These are phyloP conservation scores for Dasypolia templi DNA, from an alignment of 2,888 invertebrate genomes.

Conservation along the genomic window DNA sequence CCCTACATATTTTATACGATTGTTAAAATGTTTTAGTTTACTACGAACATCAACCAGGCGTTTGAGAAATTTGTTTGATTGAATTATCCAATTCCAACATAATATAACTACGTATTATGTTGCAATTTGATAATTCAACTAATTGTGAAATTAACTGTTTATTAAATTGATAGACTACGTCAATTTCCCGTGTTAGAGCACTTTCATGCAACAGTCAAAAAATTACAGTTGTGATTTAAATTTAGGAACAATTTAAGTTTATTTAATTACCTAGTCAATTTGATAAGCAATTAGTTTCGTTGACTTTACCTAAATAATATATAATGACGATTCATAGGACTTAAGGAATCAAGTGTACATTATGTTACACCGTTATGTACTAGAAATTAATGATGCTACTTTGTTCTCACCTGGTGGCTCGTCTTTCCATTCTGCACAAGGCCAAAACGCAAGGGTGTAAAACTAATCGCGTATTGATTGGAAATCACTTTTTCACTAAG, in stretches of 20 bases:
- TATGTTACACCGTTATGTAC: too few relatives aligned
- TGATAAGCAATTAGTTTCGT: not conserved
- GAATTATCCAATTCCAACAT: not conserved
- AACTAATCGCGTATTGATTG: too few relatives aligned
- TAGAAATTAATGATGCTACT: not conserved
- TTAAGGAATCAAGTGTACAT: not conserved
- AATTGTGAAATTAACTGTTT: too few relatives aligned
- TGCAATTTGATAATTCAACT: too few relatives aligned
- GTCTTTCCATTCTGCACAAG: too few relatives aligned
- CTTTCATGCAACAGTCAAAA: not conserved
- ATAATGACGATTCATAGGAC: too few relatives aligned
- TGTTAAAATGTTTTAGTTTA: conserved; percentile 37
- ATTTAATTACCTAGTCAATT: not conserved
- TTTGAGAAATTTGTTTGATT: not conserved
- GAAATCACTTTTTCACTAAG: too few relatives aligned
- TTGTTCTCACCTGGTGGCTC: too few relatives aligned
- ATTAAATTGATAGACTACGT: not conserved
- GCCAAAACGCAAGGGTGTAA: too few relatives aligned
- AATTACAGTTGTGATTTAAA: not conserved
- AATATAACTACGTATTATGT: not conserved
- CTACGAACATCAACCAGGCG: not conserved
- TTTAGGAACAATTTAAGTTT: not conserved
- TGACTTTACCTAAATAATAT: not conserved
- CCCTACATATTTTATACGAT: conserved; percentile 60
- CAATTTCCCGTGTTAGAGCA: not conserved